Evolutionary conservation across 2,888 invertebrate genomes (phyloP).

Genomic region (Diaperis boleti): DNA sequence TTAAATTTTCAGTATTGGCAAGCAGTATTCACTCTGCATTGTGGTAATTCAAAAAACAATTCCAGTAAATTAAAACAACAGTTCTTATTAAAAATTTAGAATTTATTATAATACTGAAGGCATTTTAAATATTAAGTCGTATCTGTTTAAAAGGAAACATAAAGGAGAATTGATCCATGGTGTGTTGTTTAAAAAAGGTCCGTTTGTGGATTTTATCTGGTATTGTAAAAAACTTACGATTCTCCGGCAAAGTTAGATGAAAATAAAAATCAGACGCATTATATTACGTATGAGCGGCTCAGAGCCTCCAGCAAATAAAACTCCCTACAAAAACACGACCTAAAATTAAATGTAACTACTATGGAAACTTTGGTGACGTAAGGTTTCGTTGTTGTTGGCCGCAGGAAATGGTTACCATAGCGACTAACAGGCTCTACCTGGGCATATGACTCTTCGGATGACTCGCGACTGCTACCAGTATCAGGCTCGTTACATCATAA

Average conservation of each 20-base stretch:
- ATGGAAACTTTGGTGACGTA: constrained; percentile 47
- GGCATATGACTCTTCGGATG: constrained; percentile 38
- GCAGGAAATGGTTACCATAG: constrained; percentile 46
- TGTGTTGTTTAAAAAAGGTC: no score
- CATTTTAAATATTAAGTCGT: no score
- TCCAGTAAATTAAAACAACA: no score
- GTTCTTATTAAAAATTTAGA: no score
- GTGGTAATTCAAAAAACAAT: no score
- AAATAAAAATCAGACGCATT: constrained; percentile 11
- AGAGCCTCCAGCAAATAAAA: constrained; percentile 42
- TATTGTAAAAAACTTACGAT: background rate
- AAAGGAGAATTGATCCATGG: no score
- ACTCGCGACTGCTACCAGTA: constrained; percentile 25
- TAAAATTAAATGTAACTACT: constrained; percentile 48
- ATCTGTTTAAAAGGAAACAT: background rate
- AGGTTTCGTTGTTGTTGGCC: constrained; percentile 48
- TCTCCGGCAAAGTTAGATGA: constrained; percentile 4
- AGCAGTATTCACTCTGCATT: no score
- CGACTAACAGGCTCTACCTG: constrained; percentile 44
- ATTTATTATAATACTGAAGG: no score
- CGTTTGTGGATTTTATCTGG: no score
- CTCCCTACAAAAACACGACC: constrained; percentile 54
- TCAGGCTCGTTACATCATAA: constrained; percentile 6
- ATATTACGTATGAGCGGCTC: constrained; percentile 30
- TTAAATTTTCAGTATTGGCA: no score